Conservation (phyloP, 2,888 invertebrate genomes). For the Gnatocerus cornutus region DNA sequence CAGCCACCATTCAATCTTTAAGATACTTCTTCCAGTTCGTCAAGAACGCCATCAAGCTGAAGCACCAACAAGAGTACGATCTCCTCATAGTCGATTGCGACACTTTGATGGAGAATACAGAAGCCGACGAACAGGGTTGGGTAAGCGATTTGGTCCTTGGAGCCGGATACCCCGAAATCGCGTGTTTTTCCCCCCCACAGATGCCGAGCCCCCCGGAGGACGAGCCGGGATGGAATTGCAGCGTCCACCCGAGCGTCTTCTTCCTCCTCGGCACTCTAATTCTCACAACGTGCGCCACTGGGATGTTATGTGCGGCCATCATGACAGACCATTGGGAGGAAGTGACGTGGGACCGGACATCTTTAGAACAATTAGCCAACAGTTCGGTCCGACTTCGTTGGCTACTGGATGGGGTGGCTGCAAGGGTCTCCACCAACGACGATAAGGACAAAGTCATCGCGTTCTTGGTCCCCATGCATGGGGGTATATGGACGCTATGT, state of each 20-base stretch:
- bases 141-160: neutral
- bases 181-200: neutral
- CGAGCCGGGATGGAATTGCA: conserved; percentile 77
- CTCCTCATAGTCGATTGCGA: conserved; percentile 69
- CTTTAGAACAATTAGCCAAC: conserved; percentile 75
- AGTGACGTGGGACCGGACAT: conserved; percentile 83
- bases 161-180: no score
- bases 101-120: conserved; percentile 72
- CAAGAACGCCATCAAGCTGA: conserved; percentile 64
- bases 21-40: conserved; percentile 54
- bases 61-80: conserved; percentile 68
- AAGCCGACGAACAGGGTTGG: conserved; percentile 67
- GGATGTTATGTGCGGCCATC: conserved; percentile 87
- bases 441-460: conserved; percentile 68
- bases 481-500: conserved; percentile 93
- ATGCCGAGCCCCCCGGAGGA: conserved; percentile 65
- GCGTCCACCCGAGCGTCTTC: conserved; percentile 78
- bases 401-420: conserved; percentile 85
- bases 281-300: conserved; percentile 84
- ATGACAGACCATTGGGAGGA: conserved; percentile 95
- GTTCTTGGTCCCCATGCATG: conserved; percentile 90
- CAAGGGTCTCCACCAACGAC: conserved; percentile 72
- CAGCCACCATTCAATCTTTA: conserved; percentile 50
- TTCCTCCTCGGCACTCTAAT: conserved; percentile 79
- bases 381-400: conserved; percentile 77